These are phyloP conservation scores for Gambusia yucatana DNA, from an alignment of 2,797 vertebrate genomes.

Conservation along the genomic window DNA sequence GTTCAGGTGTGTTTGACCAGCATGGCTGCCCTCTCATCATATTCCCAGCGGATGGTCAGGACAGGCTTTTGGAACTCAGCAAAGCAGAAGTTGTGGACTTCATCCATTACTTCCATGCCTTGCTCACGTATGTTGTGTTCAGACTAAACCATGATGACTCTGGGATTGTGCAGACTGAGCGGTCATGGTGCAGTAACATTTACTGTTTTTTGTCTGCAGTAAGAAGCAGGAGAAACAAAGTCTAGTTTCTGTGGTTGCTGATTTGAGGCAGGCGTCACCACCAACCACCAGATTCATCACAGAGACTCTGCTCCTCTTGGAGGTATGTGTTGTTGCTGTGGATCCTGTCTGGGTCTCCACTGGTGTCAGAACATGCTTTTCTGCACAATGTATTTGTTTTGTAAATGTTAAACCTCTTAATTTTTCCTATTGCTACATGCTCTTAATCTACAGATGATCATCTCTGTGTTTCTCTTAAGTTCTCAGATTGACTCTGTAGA, in stretches of 20 bases:
- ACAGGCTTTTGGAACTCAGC: slow-evolving; percentile 66
- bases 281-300: slow-evolving; percentile 58
- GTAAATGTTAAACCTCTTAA: neutral
- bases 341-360: neutral
- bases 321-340: slow-evolving; percentile 64
- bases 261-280: slow-evolving; percentile 66
- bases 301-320: slow-evolving; percentile 72
- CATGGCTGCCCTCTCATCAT: slow-evolving; percentile 78
- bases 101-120: slow-evolving; percentile 75
- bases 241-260: slow-evolving; percentile 77
- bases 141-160: neutral
- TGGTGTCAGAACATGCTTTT: neutral
- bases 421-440: neutral
- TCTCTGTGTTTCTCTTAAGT: neutral
- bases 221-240: slow-evolving; percentile 63
- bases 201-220: slow-evolving; percentile 48
- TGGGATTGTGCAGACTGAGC: neutral
- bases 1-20: slow-evolving; percentile 80
- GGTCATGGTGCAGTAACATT: neutral
- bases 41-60: slow-evolving; percentile 76
- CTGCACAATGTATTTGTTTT: neutral
- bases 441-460: neutral
- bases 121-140: slow-evolving; percentile 73
- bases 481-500: neutral
- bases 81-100: slow-evolving; percentile 78